Conservation (phyloP, 2,797 vertebrate genomes). For the Anabacerthia variegaticeps region DNA sequence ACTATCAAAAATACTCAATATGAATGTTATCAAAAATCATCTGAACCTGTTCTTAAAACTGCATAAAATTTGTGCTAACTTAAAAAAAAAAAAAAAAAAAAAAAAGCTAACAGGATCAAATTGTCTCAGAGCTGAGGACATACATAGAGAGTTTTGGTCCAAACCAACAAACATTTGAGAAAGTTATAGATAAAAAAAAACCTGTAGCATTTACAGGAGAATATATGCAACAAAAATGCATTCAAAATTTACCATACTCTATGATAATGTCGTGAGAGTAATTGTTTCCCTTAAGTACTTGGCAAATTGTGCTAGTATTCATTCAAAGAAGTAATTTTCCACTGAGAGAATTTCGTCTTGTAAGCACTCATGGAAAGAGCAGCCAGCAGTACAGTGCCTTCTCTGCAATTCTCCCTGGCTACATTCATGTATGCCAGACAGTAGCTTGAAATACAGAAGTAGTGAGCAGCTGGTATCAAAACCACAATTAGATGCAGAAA, state of each 20-base stretch:
- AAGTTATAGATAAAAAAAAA: not conserved
- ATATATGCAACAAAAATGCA: not conserved
- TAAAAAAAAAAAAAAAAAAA: not conserved
- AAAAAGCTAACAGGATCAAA: not conserved
- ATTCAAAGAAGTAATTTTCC: conserved; percentile 46
- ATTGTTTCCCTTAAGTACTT: conserved; percentile 33
- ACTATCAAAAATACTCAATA: not conserved
- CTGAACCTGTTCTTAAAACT: not conserved
- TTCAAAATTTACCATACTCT: not conserved
- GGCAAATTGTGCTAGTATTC: not conserved
- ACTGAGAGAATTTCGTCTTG: not conserved
- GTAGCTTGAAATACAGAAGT: conserved; percentile 19
- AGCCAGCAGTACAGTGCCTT: not conserved
- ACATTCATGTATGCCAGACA: not conserved
- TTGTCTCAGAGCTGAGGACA: not conserved
- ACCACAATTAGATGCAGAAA: not conserved
- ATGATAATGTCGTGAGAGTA: not conserved
- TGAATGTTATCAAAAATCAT: not conserved
- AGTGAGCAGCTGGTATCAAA: conserved; percentile 33
- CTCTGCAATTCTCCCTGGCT: not conserved
- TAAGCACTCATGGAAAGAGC: not conserved
- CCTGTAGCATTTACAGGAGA: not conserved
- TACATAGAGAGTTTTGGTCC: not conserved
- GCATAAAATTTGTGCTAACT: not conserved
- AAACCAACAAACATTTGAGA: not conserved